Base-by-base conservation (phyloP, 2,797 vertebrate species). In the Erethizon dorsatum region DNA sequence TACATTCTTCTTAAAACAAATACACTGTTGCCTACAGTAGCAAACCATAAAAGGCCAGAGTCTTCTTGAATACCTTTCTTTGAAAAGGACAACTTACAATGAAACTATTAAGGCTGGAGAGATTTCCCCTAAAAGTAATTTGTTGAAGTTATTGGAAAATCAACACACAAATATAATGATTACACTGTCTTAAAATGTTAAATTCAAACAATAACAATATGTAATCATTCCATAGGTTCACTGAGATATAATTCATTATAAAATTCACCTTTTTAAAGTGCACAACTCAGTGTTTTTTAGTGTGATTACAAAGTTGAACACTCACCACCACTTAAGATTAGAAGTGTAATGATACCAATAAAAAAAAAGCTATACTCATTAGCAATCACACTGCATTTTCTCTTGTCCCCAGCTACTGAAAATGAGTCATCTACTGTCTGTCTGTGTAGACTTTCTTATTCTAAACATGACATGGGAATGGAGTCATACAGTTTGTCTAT, bases 1-100 rank as follows among this genome's bases (percentile, higher is more conserved):
- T 96, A 67, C 31, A 71, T 88, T 88, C 5, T 88, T 92, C 71
- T 96, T 80, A 65, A 96, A 86, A 57, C 13, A 90, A 88, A 84
- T 33, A 90, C 75, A 87, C 79, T 37, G 6, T 24, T 67, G 2
- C 75, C 20, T 71, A 17, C 56, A 78, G 83, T 11, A 79, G 52
- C 45, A 93, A 84, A 78, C 47, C 41, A 78, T 57, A 67, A 94
- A 93, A 92, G 24, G 2, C 4, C 15, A 1, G 22, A 28, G 6
- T 85, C 17, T 33, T 87, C 20, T 94, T 87, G 41, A 92, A 90
- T 8, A 37, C 1, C 37, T 47, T 2, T 14, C 28, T 86, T 63
- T 37, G 4, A 37, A 89, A 91, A 63, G 1, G 33, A 83, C 4
- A 80, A 45, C 11, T 83, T 86, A 65, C 3, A 7, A 37, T 45